phyloP scores from a whole-genome alignment of 2,113 vertebrate genomes.

The Gymnarchus niloticus region DNA sequence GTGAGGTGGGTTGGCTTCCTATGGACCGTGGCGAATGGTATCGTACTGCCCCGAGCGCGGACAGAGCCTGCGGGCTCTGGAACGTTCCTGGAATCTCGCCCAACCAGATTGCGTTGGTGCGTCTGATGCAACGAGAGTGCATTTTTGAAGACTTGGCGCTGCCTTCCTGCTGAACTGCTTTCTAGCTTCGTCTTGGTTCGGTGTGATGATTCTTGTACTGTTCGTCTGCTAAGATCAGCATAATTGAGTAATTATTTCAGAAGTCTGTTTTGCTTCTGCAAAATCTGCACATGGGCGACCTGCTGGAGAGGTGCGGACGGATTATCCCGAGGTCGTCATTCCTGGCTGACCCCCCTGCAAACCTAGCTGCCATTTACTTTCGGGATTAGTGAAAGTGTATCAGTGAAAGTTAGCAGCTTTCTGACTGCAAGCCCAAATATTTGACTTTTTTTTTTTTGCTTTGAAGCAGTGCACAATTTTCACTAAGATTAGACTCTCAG shows the following conservation, averaged over 20 bases:
- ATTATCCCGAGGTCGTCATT: constrained; percentile 24
- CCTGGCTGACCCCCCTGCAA: not conserved
- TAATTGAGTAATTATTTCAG: not conserved
- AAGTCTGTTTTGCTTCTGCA: not conserved
- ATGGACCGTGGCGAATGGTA: too few species aligned
- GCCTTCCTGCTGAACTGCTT: not conserved
- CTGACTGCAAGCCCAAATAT: not conserved
- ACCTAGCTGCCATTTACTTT: not conserved
- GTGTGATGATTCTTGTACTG: not conserved
- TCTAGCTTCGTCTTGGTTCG: not conserved
- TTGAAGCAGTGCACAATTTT: not conserved
- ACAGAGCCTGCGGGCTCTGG: too few species aligned
- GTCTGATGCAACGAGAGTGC: not conserved
- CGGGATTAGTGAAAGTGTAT: constrained; percentile 5
- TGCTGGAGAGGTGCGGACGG: too few species aligned
- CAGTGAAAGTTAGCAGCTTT: too few species aligned
- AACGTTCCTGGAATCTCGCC: not conserved
- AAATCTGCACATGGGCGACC: not conserved
- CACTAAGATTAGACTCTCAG: too few species aligned
- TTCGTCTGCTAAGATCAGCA: not conserved
- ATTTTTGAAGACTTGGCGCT: not conserved
- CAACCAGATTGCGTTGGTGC: not conserved
- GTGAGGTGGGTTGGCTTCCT: constrained; percentile 68
- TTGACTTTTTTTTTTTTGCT: not conserved
- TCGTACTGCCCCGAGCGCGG: too few species aligned